Percentiles rank a stretch among this genome's conserved stretches.
Conservation (phyloP, 2,113 vertebrate species). For the Gavialis gangeticus region DNA sequence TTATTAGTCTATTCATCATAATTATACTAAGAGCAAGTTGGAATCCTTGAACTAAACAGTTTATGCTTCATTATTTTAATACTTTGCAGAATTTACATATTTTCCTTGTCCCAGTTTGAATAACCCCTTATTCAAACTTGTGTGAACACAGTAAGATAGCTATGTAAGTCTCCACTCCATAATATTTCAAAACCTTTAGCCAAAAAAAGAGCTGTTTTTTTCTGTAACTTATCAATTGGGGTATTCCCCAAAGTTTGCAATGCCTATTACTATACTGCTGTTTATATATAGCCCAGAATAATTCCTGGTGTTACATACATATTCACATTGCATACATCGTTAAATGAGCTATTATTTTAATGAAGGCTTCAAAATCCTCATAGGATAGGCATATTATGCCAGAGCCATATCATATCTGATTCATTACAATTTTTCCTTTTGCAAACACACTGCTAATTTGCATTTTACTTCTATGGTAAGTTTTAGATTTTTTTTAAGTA, state of each 20-base stretch:
- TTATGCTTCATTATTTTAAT: neutral
- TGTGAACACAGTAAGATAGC: neutral
- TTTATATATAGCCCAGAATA: neutral
- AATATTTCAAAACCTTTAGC: neutral
- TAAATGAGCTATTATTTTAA: too few relatives aligned
- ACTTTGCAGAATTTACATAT: fast-evolving
- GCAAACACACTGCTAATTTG: neutral
- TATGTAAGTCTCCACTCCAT: neutral
- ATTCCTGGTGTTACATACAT: neutral
- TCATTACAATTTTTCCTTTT: neutral
- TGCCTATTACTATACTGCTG: neutral
- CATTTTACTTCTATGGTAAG: neutral
- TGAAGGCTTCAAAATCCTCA: neutral
- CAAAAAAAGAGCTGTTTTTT: neutral
- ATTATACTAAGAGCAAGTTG: neutral
- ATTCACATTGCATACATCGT: neutral
- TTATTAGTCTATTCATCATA: neutral
- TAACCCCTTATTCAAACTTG: neutral
- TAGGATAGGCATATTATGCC: neutral
- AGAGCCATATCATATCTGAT: neutral
- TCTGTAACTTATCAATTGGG: neutral
- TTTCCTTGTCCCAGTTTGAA: neutral
- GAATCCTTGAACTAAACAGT: neutral
- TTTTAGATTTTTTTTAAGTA: neutral
- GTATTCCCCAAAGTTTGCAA: neutral